phyloP scores from a whole-genome alignment of 2,888 invertebrate genomes.

The Apodemia zela region DNA sequence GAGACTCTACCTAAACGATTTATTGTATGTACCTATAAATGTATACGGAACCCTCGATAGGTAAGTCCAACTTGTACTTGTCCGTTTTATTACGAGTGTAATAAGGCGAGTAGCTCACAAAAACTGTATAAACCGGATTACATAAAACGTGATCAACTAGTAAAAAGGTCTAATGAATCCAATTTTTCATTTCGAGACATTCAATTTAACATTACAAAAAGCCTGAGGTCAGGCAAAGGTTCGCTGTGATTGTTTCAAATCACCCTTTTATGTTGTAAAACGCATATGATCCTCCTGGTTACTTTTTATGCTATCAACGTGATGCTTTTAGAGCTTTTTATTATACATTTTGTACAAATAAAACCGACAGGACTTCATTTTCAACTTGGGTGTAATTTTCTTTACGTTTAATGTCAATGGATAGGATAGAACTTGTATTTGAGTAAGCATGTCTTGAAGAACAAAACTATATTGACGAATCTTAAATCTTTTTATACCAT shows the following conservation, averaged over 20 bases:
- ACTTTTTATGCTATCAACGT: neutral
- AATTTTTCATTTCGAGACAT: conserved; percentile 6
- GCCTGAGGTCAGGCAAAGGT: conserved; percentile 1
- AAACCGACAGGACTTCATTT: neutral
- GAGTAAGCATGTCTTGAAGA: too few species aligned
- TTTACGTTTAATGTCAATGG: neutral
- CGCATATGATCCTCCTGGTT: neutral
- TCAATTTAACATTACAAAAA: conserved; percentile 11
- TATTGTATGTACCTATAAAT: too few species aligned
- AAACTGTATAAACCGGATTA: neutral
- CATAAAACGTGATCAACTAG: neutral
- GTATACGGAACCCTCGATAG: too few species aligned
- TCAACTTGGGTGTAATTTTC: neutral
- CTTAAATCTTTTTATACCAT: too few species aligned
- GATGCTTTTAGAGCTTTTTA: conserved; percentile 2
- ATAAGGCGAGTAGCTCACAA: neutral
- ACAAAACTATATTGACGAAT: too few species aligned
- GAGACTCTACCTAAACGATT: neutral
- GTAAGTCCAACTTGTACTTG: too few species aligned
- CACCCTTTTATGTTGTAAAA: conserved; percentile 8
- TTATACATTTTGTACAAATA: conserved; percentile 2
- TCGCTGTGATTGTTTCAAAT: conserved; percentile 4
- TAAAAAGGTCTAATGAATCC: neutral
- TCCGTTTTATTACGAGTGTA: too few species aligned
- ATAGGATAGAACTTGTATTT: too few species aligned